Base-by-base conservation (phyloP, 2,797 vertebrate genomes). In the Rhinophrynus dorsalis region DNA sequence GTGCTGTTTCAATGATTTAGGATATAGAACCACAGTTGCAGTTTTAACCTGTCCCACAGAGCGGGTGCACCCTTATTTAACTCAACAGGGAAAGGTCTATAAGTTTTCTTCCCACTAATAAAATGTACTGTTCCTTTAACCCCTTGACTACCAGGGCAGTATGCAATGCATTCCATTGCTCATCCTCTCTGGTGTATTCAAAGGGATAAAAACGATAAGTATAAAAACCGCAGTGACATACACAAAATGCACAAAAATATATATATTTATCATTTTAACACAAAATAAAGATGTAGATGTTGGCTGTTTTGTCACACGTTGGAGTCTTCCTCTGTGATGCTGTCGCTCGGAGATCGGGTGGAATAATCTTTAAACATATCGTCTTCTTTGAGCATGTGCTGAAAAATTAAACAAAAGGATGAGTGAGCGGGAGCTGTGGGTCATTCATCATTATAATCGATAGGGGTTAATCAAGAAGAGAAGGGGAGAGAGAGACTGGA, bases 301-400 rank as follows among this genome's bases (percentile, higher is more conserved):
- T n/a, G 23, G 17, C 24, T 7, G 32, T 9, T 0, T 2, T 17
- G 81, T 98, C 92, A 98, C 76, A 96, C 91, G 0, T 91, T 96
- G 13, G 92, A 96, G 77, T 99, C 95, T 38, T 97, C 94, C 0
- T 98, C 95, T 10, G 92, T 96, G 24, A 95, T 84, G 38, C 94
- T 96, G 86, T 86, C 84, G 75, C 92, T 94, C 0, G 94, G 94
- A 1, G 94, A 98, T 63, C 92, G 40, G 18, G 84, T 83, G 0
- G 92, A 90, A 63, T 90, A 84, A 80, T 95, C 95, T 77, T 90
- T 95, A 79, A 99, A 98, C 89, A 99, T 90, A 64, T 97, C 95
- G 0, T 99, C 97, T 32, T 99, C 96, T 81, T 98, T 98, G 58
- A 99, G 73, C 97, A 96, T 99, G 85, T 97, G 96, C 97, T 99